Evolutionary conservation across 2,888 invertebrate species (phyloP).

Genomic region (Sialis lutaria): DNA sequence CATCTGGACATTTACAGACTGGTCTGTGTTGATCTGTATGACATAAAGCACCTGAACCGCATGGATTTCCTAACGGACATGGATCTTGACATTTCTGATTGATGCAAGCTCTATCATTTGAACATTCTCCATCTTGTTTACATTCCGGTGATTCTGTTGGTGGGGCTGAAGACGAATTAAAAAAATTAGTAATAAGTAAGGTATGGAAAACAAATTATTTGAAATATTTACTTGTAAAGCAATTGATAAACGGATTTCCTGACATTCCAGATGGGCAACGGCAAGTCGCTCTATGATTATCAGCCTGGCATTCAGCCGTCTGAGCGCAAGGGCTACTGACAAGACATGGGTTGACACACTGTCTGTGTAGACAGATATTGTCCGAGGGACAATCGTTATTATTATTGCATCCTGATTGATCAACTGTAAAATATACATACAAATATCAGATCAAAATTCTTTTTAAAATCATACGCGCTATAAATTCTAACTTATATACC

Average conservation of each 20-base stretch:
- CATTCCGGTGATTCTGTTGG: constrained; percentile 44
- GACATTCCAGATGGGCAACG: constrained; percentile 52
- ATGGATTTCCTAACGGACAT: constrained; percentile 57
- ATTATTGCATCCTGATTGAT: constrained; percentile 44
- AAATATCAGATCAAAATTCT: not conserved
- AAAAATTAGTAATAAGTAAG: not conserved
- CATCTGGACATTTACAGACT: constrained; percentile 66
- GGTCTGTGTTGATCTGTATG: constrained; percentile 61
- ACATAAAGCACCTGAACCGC: constrained; percentile 68
- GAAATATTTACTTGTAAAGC: constrained; percentile 29
- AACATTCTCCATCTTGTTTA: constrained; percentile 54
- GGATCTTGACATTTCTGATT: constrained; percentile 66
- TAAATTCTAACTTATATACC: not conserved
- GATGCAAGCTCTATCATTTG: constrained; percentile 61
- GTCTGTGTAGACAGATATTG: constrained; percentile 52
- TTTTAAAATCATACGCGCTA: constrained; percentile 3
- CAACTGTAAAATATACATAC: constrained; percentile 15
- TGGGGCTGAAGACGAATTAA: constrained; percentile 19
- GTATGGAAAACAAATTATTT: not conserved
- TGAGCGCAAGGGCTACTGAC: constrained; percentile 53
- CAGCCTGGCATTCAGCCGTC: constrained; percentile 60
- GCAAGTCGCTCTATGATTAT: constrained; percentile 61
- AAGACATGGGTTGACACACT: constrained; percentile 62
- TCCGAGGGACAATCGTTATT: constrained; percentile 55
- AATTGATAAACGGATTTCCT: constrained; percentile 70